Percentiles rank a stretch among this genome's conserved stretches.
phyloP scores from a whole-genome alignment of 2,113 vertebrate species.

The Rattus norvegicus region GRCr8 NC_086021.1:151340501-151341000 shows the following conservation, averaged over 20 bases:
- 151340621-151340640: not conserved
- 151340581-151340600: not conserved
- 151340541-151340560: not conserved
- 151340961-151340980: not conserved
- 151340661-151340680: not conserved
- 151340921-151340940: not conserved
- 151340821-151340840: not conserved
- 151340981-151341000: not conserved
- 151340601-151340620: not conserved
- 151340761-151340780: not conserved
- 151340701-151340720: not conserved
- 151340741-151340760: not conserved
- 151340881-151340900: not conserved
- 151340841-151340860: not conserved
- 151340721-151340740: not conserved
- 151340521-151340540: not conserved
- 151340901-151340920: not conserved
- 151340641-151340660: not conserved
- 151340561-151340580: not conserved
- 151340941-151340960: not conserved
- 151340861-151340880: constrained; percentile 1
- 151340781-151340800: not conserved
- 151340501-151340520: not conserved
- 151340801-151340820: not conserved
- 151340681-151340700: not conserved